Percentiles rank a stretch among this genome's conserved stretches.
Conservation (phyloP, 1,140 invertebrate genomes). For the Bradysia coprophila region DNA sequence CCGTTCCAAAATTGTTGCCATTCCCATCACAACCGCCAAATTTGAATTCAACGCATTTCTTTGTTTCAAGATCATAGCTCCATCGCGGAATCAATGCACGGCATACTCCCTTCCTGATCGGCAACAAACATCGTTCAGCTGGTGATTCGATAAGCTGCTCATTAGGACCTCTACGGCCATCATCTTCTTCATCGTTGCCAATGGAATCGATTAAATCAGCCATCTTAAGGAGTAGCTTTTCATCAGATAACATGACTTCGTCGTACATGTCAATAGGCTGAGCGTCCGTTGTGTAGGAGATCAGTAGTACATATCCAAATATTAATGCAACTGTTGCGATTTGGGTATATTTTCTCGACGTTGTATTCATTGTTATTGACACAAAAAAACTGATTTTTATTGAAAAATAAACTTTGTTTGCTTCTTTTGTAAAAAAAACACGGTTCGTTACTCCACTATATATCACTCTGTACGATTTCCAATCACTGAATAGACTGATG, state of each 20-base stretch:
- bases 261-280: background rate
- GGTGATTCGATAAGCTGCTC: background rate
- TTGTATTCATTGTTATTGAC: too few species aligned
- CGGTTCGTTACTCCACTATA: too few species aligned
- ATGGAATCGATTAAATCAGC: background rate
- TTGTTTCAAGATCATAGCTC: slow-evolving; percentile 28
- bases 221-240: background rate
- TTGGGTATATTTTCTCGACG: too few species aligned
- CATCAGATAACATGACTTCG: background rate
- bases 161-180: background rate
- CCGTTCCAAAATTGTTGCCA: slow-evolving; percentile 38
- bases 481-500: too few species aligned
- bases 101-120: slow-evolving; percentile 32
- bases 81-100: slow-evolving; percentile 31
- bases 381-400: too few species aligned
- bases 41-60: slow-evolving; percentile 36
- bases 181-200: background rate
- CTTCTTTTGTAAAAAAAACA: too few species aligned
- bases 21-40: slow-evolving; percentile 50
- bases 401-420: too few species aligned
- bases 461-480: too few species aligned
- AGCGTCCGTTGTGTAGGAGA: background rate
- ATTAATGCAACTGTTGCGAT: too few species aligned
- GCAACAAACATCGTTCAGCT: slow-evolving; percentile 12
- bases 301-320: too few species aligned